A percentile compares a stretch with the other conserved stretches of the same genome.
These are phyloP conservation scores for Nothobranchius kuhntae DNA, from an alignment of 2,113 vertebrate genomes.

Conservation along the genomic window DNA sequence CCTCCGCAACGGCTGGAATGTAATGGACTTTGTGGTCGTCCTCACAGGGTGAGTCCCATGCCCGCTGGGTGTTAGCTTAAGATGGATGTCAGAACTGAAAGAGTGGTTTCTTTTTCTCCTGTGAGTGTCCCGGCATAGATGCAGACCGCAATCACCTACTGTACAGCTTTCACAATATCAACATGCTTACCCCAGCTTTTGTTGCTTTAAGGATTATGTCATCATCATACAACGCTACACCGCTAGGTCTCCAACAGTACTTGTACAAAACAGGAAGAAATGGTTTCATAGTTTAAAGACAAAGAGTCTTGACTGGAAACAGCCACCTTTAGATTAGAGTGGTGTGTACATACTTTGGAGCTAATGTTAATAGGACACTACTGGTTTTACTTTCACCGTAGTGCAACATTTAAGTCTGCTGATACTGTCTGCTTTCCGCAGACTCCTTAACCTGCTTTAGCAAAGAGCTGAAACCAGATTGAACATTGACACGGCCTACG, in stretches of 20 bases:
- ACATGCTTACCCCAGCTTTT: conserved; percentile 23
- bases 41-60: conserved; percentile 90
- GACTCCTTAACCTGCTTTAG: neutral
- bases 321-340: too few species aligned
- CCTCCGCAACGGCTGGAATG: conserved; percentile 97
- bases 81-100: conserved; percentile 82
- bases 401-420: neutral
- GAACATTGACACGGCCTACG: too few species aligned
- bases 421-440: neutral
- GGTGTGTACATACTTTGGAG: too few species aligned
- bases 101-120: conserved; percentile 58
- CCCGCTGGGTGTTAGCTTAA: conserved; percentile 63
- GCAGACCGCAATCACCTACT: conserved; percentile 2
- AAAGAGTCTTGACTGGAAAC: too few species aligned
- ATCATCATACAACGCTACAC: neutral
- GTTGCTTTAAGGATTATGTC: neutral
- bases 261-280: too few species aligned
- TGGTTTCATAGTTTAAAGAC: too few species aligned
- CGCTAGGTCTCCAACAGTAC: too few species aligned
- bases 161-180: conserved; percentile 3
- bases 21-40: conserved; percentile 99
- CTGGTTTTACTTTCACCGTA: neutral
- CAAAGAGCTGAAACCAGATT: too few species aligned
- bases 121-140: conserved; percentile 22
- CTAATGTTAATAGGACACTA: too few species aligned